These are phyloP conservation scores for Epinephelus moara DNA, from an alignment of 2,113 vertebrate species.

Conservation along the genomic window DNA sequence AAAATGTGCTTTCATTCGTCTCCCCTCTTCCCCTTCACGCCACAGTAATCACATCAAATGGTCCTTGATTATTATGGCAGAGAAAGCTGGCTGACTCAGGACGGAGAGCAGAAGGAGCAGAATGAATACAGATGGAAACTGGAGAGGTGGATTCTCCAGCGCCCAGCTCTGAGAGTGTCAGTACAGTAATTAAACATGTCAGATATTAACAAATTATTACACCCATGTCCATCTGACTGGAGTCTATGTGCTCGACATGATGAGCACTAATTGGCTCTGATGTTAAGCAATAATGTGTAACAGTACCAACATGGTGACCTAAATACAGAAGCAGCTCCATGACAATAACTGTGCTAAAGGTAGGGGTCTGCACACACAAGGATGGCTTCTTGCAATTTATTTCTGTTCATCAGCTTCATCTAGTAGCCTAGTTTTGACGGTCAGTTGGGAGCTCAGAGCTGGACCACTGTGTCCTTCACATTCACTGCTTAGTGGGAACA, in stretches of 20 bases:
- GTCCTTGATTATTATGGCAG: conserved; percentile 57
- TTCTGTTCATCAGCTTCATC: conserved; percentile 18
- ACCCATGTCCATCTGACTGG: background rate
- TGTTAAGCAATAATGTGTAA: conserved; percentile 11
- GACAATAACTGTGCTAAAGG: conserved; percentile 26
- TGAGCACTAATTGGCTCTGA: conserved; percentile 31
- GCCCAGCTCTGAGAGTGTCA: conserved; percentile 13
- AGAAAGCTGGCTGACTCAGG: conserved; percentile 42
- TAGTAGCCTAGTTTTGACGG: background rate
- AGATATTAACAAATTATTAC: conserved; percentile 33
- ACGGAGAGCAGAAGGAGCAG: conserved; percentile 30
- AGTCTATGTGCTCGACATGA: background rate
- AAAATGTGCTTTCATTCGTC: conserved; percentile 52
- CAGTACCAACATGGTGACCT: conserved; percentile 4
- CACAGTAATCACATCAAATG: conserved; percentile 63
- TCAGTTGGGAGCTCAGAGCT: background rate
- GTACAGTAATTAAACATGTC: conserved; percentile 3
- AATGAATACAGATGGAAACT: conserved; percentile 53
- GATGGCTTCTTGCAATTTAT: conserved; percentile 13
- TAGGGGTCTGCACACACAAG: conserved; percentile 1
- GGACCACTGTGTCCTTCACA: conserved; percentile 15
- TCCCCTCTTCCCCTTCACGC: conserved; percentile 43
- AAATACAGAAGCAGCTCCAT: conserved; percentile 35
- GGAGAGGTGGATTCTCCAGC: background rate
- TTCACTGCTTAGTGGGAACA: background rate